Evolutionary conservation across 1,140 invertebrate genomes (phyloP), one percentile per base, ranked within the genome.

Genomic region (Olivierus martensii): DNA sequence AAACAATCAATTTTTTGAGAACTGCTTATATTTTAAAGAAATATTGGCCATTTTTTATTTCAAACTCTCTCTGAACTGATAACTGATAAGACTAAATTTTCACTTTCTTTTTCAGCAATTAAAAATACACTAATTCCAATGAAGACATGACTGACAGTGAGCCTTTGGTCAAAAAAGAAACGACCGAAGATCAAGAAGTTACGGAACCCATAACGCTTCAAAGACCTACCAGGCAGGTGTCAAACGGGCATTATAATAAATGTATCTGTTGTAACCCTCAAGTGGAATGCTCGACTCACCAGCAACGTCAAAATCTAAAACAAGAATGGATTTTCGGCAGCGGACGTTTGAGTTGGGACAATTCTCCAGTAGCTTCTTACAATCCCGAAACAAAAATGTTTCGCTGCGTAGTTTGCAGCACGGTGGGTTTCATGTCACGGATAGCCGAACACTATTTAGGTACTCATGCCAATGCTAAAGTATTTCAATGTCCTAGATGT

Each of bases 361-460:
- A 46, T 34, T 60, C 53, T 11, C 46, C 37, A n/a, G 59, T 60
- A 41, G 59, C 59, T 17, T 52, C 53, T 54, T 83, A 82, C 66
- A 82, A 82, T 68, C 77, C 79, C 2, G 73, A 75, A 34, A 80
- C 82, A 65, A 78, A 81, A 50, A 71, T 83, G 39, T 83, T 83
- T 69, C 77, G 79, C 59, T 84, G 82, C 67, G 73, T 78, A 6
- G 80, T 82, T 59, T 84, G 85, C 63, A 82, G 86, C 59, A 81
- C 82, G 63, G 80, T 85, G 43, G 81, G 80, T 3, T 83, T 84
- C 56, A 72, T 85, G 21, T 80, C 82, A 12, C 73, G 84, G 11
- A 76, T 87, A 3, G 84, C 83, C 0, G 84, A 88, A 62, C 85
- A 88, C 65, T 89, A 84, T 76, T 72, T 87, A 28, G 84, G 84